These are phyloP conservation scores for Cavia aperea DNA, from an alignment of 2,113 vertebrate genomes.

Conservation along the genomic window DNA sequence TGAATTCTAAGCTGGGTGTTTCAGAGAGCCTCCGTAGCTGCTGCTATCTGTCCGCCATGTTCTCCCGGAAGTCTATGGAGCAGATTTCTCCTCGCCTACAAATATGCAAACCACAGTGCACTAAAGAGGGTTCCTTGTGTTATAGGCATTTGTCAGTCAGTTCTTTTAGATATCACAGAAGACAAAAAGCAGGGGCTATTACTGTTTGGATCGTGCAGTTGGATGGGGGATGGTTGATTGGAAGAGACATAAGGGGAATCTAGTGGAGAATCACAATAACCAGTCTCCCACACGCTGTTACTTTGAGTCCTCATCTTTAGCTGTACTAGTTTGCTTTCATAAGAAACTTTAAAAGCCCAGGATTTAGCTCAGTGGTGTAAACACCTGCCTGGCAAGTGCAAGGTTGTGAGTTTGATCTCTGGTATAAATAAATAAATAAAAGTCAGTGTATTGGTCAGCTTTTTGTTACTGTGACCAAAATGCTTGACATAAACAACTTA, in stretches of 20 bases:
- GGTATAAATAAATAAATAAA: not conserved
- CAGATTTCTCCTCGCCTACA: slow-evolving; percentile 66
- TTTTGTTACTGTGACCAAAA: not conserved
- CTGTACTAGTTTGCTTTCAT: not conserved
- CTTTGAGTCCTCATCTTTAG: not conserved
- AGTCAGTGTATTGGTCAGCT: not conserved
- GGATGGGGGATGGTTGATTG: not conserved
- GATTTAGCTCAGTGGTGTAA: no score
- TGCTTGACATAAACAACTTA: not conserved
- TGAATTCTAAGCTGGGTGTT: no score
- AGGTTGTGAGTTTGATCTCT: no score
- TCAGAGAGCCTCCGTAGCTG: no score
- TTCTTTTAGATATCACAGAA: slow-evolving; percentile 58
- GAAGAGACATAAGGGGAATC: not conserved
- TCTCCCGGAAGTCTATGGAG: slow-evolving; percentile 38
- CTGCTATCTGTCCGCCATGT: no score
- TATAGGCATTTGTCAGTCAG: not conserved
- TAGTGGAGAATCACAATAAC: not conserved
- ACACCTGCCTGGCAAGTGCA: no score
- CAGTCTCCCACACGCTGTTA: not conserved
- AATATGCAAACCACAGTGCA: slow-evolving; percentile 67
- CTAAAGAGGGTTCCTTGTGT: slow-evolving; percentile 57
- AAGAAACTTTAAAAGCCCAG: not conserved
- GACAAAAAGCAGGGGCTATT: not conserved
- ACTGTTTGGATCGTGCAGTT: not conserved